Evolutionary conservation across 2,113 vertebrate genomes (phyloP), one percentile per base, ranked within the genome.

Genomic region (Oreochromis aureus): DNA sequence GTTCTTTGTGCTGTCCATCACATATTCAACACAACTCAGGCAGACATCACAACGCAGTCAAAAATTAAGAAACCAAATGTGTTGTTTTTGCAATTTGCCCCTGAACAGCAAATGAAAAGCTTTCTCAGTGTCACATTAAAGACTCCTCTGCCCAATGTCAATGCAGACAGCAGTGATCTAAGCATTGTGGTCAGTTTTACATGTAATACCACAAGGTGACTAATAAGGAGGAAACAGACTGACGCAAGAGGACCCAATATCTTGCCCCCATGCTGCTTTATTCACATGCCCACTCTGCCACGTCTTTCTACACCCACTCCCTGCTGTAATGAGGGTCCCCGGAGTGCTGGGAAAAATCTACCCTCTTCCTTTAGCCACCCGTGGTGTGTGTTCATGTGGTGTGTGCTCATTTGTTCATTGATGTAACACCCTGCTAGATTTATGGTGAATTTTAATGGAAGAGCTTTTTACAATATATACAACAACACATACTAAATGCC

Each of bases 291-390:
- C 30, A 12, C 85, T 85, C 81, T 69, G 36, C 89, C 54, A 10
- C 18, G 85, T 87, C 69, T 87, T 69, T 78, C 83, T 82, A 86
- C 89, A 92, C 88, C 92, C 90, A 93, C 92, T 90, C 80, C 48
- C 89, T 71, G 93, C 90, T 82, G 93, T 95, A 95, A 95, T 93
- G 92, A 95, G 92, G 88, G 80, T 85, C 91, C 92, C 93, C 3
- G 61, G 86, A 81, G 93, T 4, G 87, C 82, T 22, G 44, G 56
- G 59, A 58, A 51, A 82, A 80, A 83, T 84, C 80, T 79, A 58
- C 80, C 88, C 86, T 83, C 87, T 79, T 51, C 78, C 56, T 91
- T 81, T 32, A 53, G 55, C 89, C 89, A 54, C 93, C 90, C 51
- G 32, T 9, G 10, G 91, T 46, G 88, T 69, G 80, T 87, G 82